Conservation (phyloP, 1,140 invertebrate genomes). For the Dryas iulia region DNA sequence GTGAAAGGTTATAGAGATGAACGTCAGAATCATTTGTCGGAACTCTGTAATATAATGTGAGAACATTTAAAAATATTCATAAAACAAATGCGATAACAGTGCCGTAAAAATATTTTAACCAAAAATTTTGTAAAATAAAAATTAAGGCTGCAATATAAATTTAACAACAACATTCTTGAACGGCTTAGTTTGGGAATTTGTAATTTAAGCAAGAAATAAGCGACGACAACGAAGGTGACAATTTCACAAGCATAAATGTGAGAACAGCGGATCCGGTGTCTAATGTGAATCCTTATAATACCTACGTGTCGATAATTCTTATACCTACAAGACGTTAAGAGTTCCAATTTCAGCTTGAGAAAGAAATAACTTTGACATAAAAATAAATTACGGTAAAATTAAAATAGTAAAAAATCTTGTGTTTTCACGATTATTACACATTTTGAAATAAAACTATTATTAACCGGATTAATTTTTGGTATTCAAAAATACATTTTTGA, state of each 20-base stretch:
- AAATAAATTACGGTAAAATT: too few relatives aligned
- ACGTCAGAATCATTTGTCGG: slow-evolving; percentile 6
- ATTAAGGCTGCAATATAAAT: background rate
- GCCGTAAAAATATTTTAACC: too few relatives aligned
- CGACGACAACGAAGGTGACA: background rate
- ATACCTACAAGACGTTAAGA: background rate
- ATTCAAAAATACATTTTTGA: too few relatives aligned
- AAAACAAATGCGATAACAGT: too few relatives aligned
- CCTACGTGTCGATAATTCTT: background rate
- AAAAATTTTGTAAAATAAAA: background rate
- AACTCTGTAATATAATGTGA: slow-evolving; percentile 8
- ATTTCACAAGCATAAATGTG: background rate
- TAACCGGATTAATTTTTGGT: too few relatives aligned
- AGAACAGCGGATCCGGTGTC: slow-evolving; percentile 6
- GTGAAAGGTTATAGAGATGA: slow-evolving; percentile 44
- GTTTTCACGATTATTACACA: too few relatives aligned
- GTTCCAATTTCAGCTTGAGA: background rate
- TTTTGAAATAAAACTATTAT: too few relatives aligned
- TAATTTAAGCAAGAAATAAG: background rate
- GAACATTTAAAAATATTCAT: too few relatives aligned
- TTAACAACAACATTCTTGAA: background rate
- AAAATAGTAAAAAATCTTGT: too few relatives aligned
- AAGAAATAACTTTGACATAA: background rate
- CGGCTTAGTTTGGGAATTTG: background rate
- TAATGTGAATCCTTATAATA: slow-evolving; percentile 27